Evolutionary conservation across 2,797 vertebrate genomes (phyloP).

Genomic region (Coregonus suidteri): DNA sequence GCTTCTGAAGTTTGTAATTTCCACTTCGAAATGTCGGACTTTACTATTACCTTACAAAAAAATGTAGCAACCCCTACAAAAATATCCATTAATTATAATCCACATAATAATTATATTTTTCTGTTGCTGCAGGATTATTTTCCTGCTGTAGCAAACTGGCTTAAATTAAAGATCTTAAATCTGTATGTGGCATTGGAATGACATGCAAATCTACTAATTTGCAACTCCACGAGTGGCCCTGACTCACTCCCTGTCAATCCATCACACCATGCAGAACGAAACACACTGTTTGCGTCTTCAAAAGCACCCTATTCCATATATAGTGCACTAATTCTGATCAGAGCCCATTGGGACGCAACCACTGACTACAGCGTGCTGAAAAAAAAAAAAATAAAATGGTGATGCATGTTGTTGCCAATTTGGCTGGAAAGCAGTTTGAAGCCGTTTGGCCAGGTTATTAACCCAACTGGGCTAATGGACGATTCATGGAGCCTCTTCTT

Average conservation of each 20-base stretch:
- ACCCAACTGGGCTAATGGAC: constrained; percentile 50
- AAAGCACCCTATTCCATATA: neutral
- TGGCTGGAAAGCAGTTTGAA: constrained; percentile 28
- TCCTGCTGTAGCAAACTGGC: too few relatives aligned
- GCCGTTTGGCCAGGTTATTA: constrained; percentile 42
- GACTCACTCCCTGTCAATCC: neutral
- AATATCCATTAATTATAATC: too few relatives aligned
- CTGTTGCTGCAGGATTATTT: too few relatives aligned
- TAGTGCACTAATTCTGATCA: neutral
- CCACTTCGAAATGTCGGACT: too few relatives aligned
- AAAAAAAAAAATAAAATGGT: constrained; percentile 10
- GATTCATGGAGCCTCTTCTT: constrained; percentile 42
- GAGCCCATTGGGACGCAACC: neutral
- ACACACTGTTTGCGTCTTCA: neutral
- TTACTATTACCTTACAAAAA: too few relatives aligned
- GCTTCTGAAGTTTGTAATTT: too few relatives aligned
- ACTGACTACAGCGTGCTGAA: neutral
- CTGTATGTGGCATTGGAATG: neutral
- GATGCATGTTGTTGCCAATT: constrained; percentile 55
- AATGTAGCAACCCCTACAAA: too few relatives aligned
- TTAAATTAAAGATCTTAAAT: too few relatives aligned
- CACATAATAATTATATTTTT: too few relatives aligned
- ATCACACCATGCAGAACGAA: neutral
- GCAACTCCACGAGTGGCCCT: neutral
- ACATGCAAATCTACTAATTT: neutral